Evolutionary conservation across 2,888 invertebrate genomes (phyloP).

Genomic region (Hirtodrosophila confusa): DNA sequence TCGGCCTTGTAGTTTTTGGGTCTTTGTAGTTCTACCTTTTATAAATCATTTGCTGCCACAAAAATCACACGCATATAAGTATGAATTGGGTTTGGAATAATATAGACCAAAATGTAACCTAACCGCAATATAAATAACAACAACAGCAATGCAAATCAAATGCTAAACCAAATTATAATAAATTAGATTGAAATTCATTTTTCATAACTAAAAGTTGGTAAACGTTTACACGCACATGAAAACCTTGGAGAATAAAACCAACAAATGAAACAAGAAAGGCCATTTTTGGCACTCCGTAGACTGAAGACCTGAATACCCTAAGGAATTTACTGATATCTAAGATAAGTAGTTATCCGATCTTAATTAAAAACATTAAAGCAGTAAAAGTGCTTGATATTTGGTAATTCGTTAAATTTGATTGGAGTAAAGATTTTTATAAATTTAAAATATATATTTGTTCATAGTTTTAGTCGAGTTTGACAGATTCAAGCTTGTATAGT

Average conservation of each 20-base stretch:
- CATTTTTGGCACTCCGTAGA: not conserved
- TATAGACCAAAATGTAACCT: conserved; percentile 9
- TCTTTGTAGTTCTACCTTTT: too few relatives aligned
- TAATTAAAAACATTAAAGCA: too few relatives aligned
- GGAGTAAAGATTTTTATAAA: too few relatives aligned
- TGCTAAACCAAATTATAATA: conserved; percentile 54
- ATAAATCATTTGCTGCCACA: conserved; percentile 15
- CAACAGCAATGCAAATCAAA: conserved; percentile 30
- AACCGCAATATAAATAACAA: conserved; percentile 26
- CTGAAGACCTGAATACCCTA: too few relatives aligned
- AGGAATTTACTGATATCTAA: too few relatives aligned
- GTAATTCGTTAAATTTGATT: too few relatives aligned
- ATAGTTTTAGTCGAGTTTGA: too few relatives aligned
- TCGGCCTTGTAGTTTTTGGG: too few relatives aligned
- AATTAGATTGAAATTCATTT: conserved; percentile 65
- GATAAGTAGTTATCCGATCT: too few relatives aligned
- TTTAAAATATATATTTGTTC: too few relatives aligned
- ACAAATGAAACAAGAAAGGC: not conserved
- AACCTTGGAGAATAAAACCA: conserved; percentile 8
- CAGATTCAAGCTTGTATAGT: too few relatives aligned
- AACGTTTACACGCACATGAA: not conserved
- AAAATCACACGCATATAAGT: conserved; percentile 39
- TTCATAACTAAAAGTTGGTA: conserved; percentile 47
- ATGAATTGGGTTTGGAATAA: not conserved
- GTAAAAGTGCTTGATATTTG: too few relatives aligned